Evolutionary conservation across 2,113 vertebrate species (phyloP).

Genomic region (Callipepla californica): DNA sequence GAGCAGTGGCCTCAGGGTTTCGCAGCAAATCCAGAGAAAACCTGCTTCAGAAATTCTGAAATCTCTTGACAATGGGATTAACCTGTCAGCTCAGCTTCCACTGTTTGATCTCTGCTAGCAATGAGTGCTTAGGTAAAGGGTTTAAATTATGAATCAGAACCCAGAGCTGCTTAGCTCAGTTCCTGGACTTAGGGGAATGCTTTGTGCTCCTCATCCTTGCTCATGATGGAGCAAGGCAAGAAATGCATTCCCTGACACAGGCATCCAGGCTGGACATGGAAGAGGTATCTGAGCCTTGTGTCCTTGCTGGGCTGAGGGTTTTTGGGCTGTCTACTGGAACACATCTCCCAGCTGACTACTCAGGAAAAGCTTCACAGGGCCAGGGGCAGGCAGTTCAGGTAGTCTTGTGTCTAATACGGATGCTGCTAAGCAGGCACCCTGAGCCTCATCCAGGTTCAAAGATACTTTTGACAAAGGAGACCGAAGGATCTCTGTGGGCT

Average conservation of each 20-base stretch:
- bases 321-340: fast-evolving
- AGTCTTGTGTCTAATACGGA: background rate
- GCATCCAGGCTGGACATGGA: too few relatives aligned
- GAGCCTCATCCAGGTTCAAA: background rate
- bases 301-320: background rate
- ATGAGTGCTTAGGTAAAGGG: constrained; percentile 12
- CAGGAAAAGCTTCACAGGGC: background rate
- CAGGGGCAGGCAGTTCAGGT: background rate
- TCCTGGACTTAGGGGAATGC: background rate
- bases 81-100: constrained; percentile 14
- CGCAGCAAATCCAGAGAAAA: constrained; percentile 5
- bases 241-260: background rate
- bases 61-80: constrained; percentile 28
- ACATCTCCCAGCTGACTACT: background rate
- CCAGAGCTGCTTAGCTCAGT: background rate
- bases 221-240: fast-evolving
- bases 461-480: background rate
- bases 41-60: constrained; percentile 8
- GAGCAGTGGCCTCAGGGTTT: background rate
- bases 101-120: constrained; percentile 2
- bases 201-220: background rate
- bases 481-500: background rate
- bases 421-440: background rate
- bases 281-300: background rate
- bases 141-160: background rate